phyloP scores from a whole-genome alignment of 2,113 vertebrate genomes.

The Sceloporus tristichus region DNA sequence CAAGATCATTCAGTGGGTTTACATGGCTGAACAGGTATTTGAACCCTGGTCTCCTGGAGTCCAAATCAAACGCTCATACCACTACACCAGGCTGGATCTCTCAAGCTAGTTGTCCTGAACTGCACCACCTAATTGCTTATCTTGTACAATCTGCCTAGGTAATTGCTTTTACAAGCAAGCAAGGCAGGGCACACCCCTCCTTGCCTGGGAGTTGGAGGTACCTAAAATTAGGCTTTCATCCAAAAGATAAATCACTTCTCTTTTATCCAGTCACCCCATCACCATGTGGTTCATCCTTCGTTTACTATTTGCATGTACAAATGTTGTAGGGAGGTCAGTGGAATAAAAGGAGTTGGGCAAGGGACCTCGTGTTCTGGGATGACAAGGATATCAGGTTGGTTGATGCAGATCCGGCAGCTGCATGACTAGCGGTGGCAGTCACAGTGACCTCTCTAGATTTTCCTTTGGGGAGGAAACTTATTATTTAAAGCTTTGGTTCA shows the following conservation, averaged over 20 bases:
- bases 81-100: too few relatives aligned
- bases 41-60: too few relatives aligned
- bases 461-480: background rate
- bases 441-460: background rate
- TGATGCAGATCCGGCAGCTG: too few relatives aligned
- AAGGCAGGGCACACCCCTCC: background rate
- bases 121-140: background rate
- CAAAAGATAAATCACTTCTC: slow-evolving; percentile 8
- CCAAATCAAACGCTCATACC: too few relatives aligned
- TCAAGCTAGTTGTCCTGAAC: background rate
- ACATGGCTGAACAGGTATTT: too few relatives aligned
- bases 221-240: background rate
- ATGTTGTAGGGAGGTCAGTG: background rate
- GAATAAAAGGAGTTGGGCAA: background rate
- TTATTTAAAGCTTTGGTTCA: too few relatives aligned
- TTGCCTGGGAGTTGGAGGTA: background rate
- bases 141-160: slow-evolving; percentile 3
- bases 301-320: background rate
- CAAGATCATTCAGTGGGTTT: too few relatives aligned
- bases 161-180: slow-evolving; percentile 26
- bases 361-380: background rate
- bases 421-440: background rate
- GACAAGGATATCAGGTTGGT: too few relatives aligned
- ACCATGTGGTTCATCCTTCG: background rate
- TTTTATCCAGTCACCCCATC: background rate